phyloP scores from a whole-genome alignment of 2,797 vertebrate species.

The Phoeniculus purpureus region DNA sequence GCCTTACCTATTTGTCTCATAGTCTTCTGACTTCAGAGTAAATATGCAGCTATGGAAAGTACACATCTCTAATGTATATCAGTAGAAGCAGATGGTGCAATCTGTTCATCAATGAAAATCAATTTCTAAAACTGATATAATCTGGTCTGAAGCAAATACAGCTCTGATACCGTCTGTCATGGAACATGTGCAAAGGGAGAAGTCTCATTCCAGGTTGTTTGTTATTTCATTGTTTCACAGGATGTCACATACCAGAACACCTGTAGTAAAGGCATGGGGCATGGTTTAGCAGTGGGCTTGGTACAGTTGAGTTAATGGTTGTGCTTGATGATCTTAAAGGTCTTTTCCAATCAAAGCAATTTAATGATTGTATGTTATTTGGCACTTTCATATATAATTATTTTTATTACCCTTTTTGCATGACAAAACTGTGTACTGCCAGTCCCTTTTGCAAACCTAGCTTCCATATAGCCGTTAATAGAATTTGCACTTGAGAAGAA shows the following conservation, averaged over 20 bases:
- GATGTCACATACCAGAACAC: neutral
- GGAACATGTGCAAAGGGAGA: neutral
- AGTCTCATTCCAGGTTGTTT: neutral
- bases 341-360: no score
- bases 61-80: conserved; percentile 44
- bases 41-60: conserved; percentile 54
- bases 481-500: neutral
- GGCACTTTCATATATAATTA: neutral
- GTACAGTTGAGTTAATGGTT: no score
- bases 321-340: no score
- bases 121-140: conserved; percentile 44
- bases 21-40: conserved; percentile 27
- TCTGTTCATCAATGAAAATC: conserved; percentile 49
- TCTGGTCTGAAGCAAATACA: conserved; percentile 47
- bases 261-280: neutral
- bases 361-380: neutral
- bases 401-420: neutral
- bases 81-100: conserved; percentile 55
- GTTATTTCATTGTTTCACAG: neutral
- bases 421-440: neutral
- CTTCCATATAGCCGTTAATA: neutral
- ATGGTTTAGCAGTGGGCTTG: no score
- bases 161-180: conserved; percentile 17
- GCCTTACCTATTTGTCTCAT: conserved; percentile 7
- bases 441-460: neutral